Evolutionary conservation across 2,797 vertebrate genomes (phyloP), one percentile per base, ranked within the genome.

Genomic region (Emydoidea blandingii): DNA sequence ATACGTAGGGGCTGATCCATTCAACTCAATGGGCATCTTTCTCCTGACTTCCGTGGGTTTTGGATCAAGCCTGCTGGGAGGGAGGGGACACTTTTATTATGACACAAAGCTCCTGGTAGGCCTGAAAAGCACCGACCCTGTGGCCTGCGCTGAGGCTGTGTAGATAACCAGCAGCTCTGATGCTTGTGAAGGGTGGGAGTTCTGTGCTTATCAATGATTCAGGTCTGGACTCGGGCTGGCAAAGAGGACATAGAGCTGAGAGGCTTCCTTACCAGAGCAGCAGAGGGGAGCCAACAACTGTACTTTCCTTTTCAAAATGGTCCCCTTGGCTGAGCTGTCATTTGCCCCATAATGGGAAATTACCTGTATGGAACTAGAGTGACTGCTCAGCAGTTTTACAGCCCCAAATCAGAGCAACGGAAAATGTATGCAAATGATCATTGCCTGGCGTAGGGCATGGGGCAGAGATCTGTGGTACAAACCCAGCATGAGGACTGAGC

Each of bases 371-470:
- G 83, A 52, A 59, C 19, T 8, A 31, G 41, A 54, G 49, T 23
- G 50, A 78, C 49, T 31, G 85, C 78, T 91, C 34, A 52, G 65
- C 49, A 50, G 29, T 85, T 81, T 68, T 59, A 3, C 65, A 81
- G 81, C 85, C 54, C 65, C 2, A 2, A 7, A 1, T 34, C 1
- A 27, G 49, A 29, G 65, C 50, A 49, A 57, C 9, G 44, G 87
- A 76, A 78, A 78, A 34, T 41, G 2, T 10, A 80, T 56, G 83
- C 44, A 12, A 76, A 76, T 2, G 59, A 52, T 62, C 15, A 54
- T 23, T 8, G 0, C 4, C 2, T 0, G 1, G 80, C 56, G 27
- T 29, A 6, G 79, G 6, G 56, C 76, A 44, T 3, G 76, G 29
- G 50, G 21, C 29, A 79, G 8, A 44, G 41, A 3, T 81, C 76